A percentile compares a stretch with the other conserved stretches of the same genome.
Evolutionary conservation across 2,888 invertebrate species (phyloP).

Genomic region (Polymixis flavicincta): DNA sequence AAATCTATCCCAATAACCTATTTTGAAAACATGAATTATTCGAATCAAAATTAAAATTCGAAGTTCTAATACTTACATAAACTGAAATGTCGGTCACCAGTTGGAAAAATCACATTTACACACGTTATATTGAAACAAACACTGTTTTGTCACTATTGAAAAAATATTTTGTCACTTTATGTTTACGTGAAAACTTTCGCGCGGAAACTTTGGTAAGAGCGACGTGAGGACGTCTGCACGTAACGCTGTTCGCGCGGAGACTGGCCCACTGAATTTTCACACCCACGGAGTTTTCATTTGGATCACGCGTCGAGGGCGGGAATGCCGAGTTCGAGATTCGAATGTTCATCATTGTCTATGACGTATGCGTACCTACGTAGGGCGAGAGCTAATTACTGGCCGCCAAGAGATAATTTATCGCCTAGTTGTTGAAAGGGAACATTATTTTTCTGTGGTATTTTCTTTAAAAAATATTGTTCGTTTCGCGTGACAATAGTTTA

Average conservation of each 20-base stretch:
- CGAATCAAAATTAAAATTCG: slow-evolving; percentile 44
- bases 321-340: slow-evolving; percentile 76
- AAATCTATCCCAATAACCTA: slow-evolving; percentile 56
- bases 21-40: slow-evolving; percentile 48
- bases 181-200: slow-evolving; percentile 75
- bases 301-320: slow-evolving; percentile 78
- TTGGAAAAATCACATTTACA: slow-evolving; percentile 70
- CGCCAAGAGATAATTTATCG: slow-evolving; percentile 33
- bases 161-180: slow-evolving; percentile 65
- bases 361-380: slow-evolving; percentile 45
- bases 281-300: slow-evolving; percentile 77
- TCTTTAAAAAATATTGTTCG: background rate
- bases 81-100: slow-evolving; percentile 51
- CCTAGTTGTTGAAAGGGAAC: background rate
- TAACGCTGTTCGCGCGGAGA: slow-evolving; percentile 80
- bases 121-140: slow-evolving; percentile 69
- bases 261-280: slow-evolving; percentile 74
- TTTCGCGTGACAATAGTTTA: slow-evolving; percentile 23
- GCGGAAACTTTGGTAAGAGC: slow-evolving; percentile 77
- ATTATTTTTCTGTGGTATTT: slow-evolving; percentile 20
- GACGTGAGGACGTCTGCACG: slow-evolving; percentile 68
- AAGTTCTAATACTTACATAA: slow-evolving; percentile 60
- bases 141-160: slow-evolving; percentile 71
- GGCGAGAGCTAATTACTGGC: slow-evolving; percentile 50
- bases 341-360: slow-evolving; percentile 72